Evolutionary conservation across 2,888 invertebrate species (phyloP).

Genomic region (Xestobium rufovillosum): DNA sequence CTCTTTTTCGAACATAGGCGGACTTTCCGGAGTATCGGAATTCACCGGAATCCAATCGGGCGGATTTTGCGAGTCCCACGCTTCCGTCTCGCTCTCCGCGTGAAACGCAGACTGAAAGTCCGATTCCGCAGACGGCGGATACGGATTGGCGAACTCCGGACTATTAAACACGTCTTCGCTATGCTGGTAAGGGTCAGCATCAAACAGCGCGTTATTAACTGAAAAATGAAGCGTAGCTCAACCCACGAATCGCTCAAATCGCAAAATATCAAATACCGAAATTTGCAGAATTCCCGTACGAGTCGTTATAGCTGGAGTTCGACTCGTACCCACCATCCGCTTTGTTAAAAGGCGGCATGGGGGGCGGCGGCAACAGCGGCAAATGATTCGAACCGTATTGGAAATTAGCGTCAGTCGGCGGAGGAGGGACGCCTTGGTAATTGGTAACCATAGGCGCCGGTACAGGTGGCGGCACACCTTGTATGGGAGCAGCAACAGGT

Average conservation of each 20-base stretch:
- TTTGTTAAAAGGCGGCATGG: constrained; percentile 42
- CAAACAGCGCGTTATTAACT: constrained; percentile 9
- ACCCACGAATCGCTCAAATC: no score
- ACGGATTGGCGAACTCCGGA: constrained; percentile 21
- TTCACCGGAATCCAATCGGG: constrained; percentile 25
- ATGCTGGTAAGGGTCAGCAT: constrained; percentile 9
- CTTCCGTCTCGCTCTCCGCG: constrained; percentile 39
- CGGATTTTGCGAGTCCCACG: constrained; percentile 40
- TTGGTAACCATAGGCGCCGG: no score
- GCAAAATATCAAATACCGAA: no score
- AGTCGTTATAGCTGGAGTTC: constrained; percentile 16
- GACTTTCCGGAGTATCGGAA: constrained; percentile 57
- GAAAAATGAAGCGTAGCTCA: not conserved
- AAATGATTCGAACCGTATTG: constrained; percentile 33
- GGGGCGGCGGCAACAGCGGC: constrained; percentile 51
- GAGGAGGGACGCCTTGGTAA: constrained; percentile 17
- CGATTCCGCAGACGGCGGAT: constrained; percentile 32
- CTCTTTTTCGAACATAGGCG: constrained; percentile 58
- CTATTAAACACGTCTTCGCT: no score
- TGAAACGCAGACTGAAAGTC: constrained; percentile 43
- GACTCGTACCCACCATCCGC: constrained; percentile 25
- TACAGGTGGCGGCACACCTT: constrained; percentile 16
- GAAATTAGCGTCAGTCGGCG: constrained; percentile 18
- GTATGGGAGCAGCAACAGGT: constrained; percentile 4
- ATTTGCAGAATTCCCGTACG: constrained; percentile 4